A percentile compares a stretch with the other conserved stretches of the same genome.
phyloP scores from a whole-genome alignment of 2,113 vertebrate species.

The Cyprinodon variegatus region DNA sequence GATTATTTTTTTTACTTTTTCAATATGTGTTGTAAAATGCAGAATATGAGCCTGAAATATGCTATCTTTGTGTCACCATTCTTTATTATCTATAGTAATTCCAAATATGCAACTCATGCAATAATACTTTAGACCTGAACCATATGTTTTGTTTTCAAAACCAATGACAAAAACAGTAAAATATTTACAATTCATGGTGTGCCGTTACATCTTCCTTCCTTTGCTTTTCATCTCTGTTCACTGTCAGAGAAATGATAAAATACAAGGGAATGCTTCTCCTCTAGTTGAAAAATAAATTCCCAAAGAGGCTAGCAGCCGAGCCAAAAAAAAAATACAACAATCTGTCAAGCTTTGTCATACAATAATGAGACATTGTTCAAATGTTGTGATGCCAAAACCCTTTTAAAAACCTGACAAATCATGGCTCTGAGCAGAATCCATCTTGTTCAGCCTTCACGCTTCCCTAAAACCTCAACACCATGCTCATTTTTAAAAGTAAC shows the following conservation, averaged over 20 bases:
- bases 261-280: constrained; percentile 28
- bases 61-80: background rate
- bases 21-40: constrained; percentile 10
- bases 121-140: background rate
- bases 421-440: constrained; percentile 38
- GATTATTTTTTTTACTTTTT: constrained; percentile 35
- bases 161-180: constrained; percentile 31
- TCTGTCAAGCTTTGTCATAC: constrained; percentile 54
- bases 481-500: constrained; percentile 50
- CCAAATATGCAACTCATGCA: background rate
- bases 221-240: constrained; percentile 52
- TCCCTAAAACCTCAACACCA: constrained; percentile 55
- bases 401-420: constrained; percentile 56
- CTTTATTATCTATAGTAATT: background rate
- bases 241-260: constrained; percentile 50
- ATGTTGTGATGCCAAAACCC: constrained; percentile 38
- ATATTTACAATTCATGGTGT: constrained; percentile 29
- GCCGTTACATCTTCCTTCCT: constrained; percentile 53
- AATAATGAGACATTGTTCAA: constrained; percentile 51
- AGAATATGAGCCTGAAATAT: background rate
- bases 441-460: constrained; percentile 36
- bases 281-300: constrained; percentile 13
- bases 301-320: constrained; percentile 12
- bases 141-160: constrained; percentile 6
- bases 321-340: constrained; percentile 47